Evolutionary conservation across 1,140 invertebrate species (phyloP), one percentile per base, ranked within the genome.

Genomic region (Augochlora pura): DNA sequence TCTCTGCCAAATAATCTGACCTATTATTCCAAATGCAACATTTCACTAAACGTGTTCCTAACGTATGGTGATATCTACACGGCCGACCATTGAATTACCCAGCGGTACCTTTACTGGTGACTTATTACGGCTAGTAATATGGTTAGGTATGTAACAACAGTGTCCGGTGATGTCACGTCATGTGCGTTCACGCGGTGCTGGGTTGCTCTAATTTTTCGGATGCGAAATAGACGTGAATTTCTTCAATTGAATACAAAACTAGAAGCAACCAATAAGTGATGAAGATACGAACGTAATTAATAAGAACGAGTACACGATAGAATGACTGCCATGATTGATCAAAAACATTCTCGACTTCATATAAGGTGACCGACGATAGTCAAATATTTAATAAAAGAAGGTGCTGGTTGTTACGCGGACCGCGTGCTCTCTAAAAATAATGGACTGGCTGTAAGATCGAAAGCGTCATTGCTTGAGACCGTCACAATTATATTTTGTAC

Each of bases 111-210:
- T 78, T 65, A 72, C 69, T 78, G 60, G 68, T 78, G 72, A 78
- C 76, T 78, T 78, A 71, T 72, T 62, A 78, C 63, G n/a, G 46
- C 75, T 72, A 78, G 49, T 71, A 54, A 68, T 67, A 76, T 74
- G 72, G 62, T 65, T 63, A 49, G 42, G 39, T 0, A 62, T 63
- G 18, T 64, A 32, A 68, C 25, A 39, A 27, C 21, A 23, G 42
- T 25, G 57, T 49, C 52, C 18, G 25, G 46, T 54, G 42, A 66
- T 74, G 46, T 78, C 49, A 18, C 23, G 21, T 57, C 23, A 59
- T 38, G 25, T 57, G 32, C 32, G 42, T 12, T 21, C n/a, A 52
- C 7, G 14, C 6, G 32, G 21, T 5, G n/a, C 14, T 21, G 3
- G 0, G 39, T 1, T 69, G 1, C 3, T n/a, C 4, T 5, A 46